Evolutionary conservation across 2,113 vertebrate genomes (phyloP).

Genomic region (Xyrauchen texanus): DNA sequence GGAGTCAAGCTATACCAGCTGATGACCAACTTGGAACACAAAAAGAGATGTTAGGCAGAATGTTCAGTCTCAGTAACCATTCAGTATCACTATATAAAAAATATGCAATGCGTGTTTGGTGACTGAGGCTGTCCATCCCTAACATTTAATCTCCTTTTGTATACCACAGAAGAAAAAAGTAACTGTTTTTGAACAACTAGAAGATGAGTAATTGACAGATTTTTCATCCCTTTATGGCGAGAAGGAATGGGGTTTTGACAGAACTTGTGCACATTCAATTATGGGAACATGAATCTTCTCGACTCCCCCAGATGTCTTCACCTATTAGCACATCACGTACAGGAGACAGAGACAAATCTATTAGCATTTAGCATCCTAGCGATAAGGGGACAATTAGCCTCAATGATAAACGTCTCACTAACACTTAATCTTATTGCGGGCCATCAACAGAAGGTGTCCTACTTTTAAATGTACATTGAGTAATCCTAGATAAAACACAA

Average conservation of each 20-base stretch:
- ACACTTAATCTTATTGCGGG: conserved; percentile 70
- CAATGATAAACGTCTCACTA: conserved; percentile 64
- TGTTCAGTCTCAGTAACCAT: too few relatives aligned
- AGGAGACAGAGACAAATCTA: conserved; percentile 48
- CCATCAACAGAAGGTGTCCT: conserved; percentile 41
- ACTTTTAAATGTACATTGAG: conserved; percentile 57
- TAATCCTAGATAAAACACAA: conserved; percentile 21
- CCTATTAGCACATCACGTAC: conserved; percentile 19
- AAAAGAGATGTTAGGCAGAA: too few relatives aligned
- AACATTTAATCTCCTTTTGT: too few relatives aligned
- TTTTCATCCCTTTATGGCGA: not conserved
- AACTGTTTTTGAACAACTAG: too few relatives aligned
- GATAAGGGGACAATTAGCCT: conserved; percentile 65
- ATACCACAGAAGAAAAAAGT: too few relatives aligned
- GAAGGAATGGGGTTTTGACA: not conserved
- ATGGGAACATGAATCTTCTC: conserved; percentile 4
- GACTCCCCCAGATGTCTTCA: not conserved
- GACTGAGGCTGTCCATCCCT: too few relatives aligned
- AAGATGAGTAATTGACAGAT: too few relatives aligned
- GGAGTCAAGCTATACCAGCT: too few relatives aligned
- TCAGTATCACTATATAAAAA: too few relatives aligned
- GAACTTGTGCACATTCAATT: not conserved
- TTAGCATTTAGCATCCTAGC: conserved; percentile 51
- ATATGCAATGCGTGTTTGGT: too few relatives aligned
- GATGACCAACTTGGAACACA: too few relatives aligned